phyloP scores from a whole-genome alignment of 30 jellyfish, hydroid and myxozoan genomes.

The Aurelia sp. region DNA sequence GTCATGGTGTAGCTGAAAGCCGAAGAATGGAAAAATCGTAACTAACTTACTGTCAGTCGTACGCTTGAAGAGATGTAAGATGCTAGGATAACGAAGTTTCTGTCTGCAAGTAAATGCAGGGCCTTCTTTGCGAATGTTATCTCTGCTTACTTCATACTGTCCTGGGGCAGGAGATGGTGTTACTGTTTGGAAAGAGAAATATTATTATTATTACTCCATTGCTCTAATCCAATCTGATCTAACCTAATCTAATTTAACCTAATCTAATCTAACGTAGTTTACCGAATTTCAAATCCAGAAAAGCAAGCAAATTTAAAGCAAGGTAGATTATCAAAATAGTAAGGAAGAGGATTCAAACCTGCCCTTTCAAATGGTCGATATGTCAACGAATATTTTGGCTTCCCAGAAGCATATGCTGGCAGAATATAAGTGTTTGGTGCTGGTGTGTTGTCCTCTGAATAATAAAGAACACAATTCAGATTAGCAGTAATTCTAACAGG shows the following conservation, averaged over 20 bases:
- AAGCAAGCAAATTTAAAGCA: too few species aligned
- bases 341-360: conserved; percentile 29
- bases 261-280: too few species aligned
- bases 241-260: too few species aligned
- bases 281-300: too few species aligned
- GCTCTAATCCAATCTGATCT: too few species aligned
- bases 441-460: conserved; percentile 53
- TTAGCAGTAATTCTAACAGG: too few species aligned
- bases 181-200: conserved; percentile 22
- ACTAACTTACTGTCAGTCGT: too few species aligned
- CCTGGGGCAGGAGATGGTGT: conserved; percentile 78
- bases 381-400: conserved; percentile 73
- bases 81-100: conserved; percentile 67
- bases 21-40: too few species aligned
- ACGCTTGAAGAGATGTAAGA: conserved; percentile 32
- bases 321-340: too few species aligned
- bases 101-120: conserved; percentile 74
- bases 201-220: not conserved
- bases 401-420: conserved; percentile 56
- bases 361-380: conserved; percentile 76
- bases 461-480: not conserved
- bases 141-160: conserved; percentile 29
- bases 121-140: conserved; percentile 39
- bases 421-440: conserved; percentile 74
- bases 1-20: too few species aligned